A percentile compares a stretch with the other conserved stretches of the same genome.
phyloP scores from a whole-genome alignment of 1,140 invertebrate species.

The Zaprionus davidi region DNA sequence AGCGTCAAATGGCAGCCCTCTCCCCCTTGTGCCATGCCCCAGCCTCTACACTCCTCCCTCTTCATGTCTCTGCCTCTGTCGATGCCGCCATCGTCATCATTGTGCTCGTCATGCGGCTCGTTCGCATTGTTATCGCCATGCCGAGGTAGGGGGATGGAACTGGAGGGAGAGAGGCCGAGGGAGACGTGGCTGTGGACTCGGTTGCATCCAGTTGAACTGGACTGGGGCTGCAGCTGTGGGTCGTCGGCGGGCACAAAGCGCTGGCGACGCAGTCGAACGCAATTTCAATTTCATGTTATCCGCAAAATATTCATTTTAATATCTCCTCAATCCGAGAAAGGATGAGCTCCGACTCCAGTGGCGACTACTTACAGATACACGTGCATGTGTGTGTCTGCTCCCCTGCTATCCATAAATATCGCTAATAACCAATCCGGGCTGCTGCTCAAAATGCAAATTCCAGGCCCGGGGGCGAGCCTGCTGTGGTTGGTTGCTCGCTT shows the following conservation, averaged over 20 bases:
- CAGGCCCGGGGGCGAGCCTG: constrained; percentile 10
- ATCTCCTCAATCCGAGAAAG: constrained; percentile 72
- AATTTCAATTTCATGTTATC: constrained; percentile 84
- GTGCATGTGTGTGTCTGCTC: neutral
- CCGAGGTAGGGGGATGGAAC: constrained; percentile 16
- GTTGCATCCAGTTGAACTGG: too few species aligned
- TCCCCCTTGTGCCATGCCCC: neutral
- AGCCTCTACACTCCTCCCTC: constrained; percentile 1
- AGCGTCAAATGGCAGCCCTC: constrained; percentile 76
- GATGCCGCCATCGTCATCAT: constrained; percentile 45
- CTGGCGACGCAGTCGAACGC: constrained; percentile 58
- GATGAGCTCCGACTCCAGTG: constrained; percentile 9
- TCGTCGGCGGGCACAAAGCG: constrained; percentile 52
- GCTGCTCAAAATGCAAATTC: constrained; percentile 80
- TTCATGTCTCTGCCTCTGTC: constrained; percentile 10
- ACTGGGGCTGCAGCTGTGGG: constrained; percentile 37
- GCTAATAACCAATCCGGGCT: constrained; percentile 78
- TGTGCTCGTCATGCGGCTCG: constrained; percentile 44
- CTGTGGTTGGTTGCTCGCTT: constrained; percentile 32
- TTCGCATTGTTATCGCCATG: constrained; percentile 78
- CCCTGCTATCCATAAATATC: constrained; percentile 74
- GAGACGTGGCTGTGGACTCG: constrained; percentile 19
- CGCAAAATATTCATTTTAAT: constrained; percentile 84
- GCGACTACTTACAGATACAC: constrained; percentile 18
- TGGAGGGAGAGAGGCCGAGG: constrained; percentile 38